Base-by-base conservation (phyloP, 2,797 vertebrate species). In the Hylomyscus alleni region DNA sequence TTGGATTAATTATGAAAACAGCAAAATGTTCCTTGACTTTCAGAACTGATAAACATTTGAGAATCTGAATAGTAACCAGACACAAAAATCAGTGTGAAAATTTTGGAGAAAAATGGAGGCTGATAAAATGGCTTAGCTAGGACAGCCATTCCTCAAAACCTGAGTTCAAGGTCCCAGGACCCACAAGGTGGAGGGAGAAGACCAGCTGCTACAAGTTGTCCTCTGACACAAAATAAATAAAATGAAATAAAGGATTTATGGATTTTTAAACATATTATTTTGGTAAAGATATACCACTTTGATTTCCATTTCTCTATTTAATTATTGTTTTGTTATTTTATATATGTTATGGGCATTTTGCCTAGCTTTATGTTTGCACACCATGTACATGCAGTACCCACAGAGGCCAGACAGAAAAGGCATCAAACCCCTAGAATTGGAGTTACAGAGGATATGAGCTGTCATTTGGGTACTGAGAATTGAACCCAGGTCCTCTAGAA, bases 1-100 rank as follows among this genome's bases (percentile, higher is more conserved):
- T 97, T 95, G 60, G 34, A 82, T 93, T 95, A 95, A 89, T 94
- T 95, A 95, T 58, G 24, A 97, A 96, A 95, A 93, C 93, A 62
- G 37, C 34, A 87, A 95, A 97, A 76, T 84, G 15, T 90, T 93
- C 91, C 60, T 69, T 95, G 77, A 78, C 40, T 95, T 95, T n/a
- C 3, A 78, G 24, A 34, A 89, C 87, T 92, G 77, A 96, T 54
- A 85, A 96, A 90, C 58, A 93, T 52, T 82, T 91, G 73, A 95
- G 26, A 87, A 94, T 86, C 1, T 90, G 47, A 72, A 95, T 97
- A 96, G n/a, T 3, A 85, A 92, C 94, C 87, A 96, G n/a, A 83
- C 29, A 81, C 75, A 82, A 76, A 90, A 96, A 86, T 96, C 62
- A 62, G 11, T 80, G 50, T 65, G 75, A 31, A 78, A 24, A 40